These are phyloP conservation scores for Rana temporaria DNA, from an alignment of 2,113 vertebrate species.

Conservation along the genomic window DNA sequence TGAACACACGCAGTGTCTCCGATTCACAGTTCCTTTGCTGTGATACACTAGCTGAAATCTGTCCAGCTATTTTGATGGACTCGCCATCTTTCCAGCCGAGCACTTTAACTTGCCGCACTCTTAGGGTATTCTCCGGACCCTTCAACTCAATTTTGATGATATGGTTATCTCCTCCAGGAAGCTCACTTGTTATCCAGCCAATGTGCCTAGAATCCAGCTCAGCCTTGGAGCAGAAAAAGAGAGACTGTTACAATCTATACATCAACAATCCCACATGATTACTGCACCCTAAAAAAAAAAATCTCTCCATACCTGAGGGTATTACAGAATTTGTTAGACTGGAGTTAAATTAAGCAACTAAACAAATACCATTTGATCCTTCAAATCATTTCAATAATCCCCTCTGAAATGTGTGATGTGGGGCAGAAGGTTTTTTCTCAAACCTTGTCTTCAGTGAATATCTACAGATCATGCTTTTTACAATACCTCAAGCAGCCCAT, in stretches of 20 bases:
- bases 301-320: too few relatives aligned
- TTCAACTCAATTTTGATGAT: constrained; percentile 97
- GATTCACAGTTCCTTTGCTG: constrained; percentile 98
- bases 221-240: constrained; percentile 73
- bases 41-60: constrained; percentile 93
- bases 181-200: constrained; percentile 97
- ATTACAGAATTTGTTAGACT: too few relatives aligned
- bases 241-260: not conserved
- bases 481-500: too few relatives aligned
- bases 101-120: constrained; percentile 97
- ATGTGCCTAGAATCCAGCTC: constrained; percentile 97
- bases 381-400: too few relatives aligned
- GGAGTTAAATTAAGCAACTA: too few relatives aligned
- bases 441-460: too few relatives aligned
- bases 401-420: too few relatives aligned
- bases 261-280: not conserved
- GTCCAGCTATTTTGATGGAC: constrained; percentile 93
- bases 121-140: constrained; percentile 95
- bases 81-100: constrained; percentile 98
- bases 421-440: too few relatives aligned
- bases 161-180: constrained; percentile 93
- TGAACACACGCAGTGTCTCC: constrained; percentile 92
- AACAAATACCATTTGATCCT: too few relatives aligned
- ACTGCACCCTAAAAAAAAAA: too few relatives aligned
- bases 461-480: too few relatives aligned